Evolutionary conservation across 2,888 invertebrate genomes (phyloP).

Genomic region (Erebia epiphron): DNA sequence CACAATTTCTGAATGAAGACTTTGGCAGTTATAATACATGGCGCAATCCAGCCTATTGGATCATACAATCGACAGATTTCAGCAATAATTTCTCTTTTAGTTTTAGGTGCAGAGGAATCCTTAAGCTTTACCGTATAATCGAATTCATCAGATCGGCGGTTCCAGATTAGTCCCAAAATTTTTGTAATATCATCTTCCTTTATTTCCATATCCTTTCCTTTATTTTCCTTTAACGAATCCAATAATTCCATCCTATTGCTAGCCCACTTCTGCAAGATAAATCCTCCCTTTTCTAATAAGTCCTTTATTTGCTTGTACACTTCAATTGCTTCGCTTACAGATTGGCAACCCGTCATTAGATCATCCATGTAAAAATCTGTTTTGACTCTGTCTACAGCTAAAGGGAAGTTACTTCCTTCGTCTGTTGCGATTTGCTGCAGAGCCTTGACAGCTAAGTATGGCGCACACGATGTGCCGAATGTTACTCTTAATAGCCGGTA

Average conservation of each 20-base stretch:
- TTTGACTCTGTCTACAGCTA: neutral
- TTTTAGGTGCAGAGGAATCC: slow-evolving; percentile 36
- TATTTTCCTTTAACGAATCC: neutral
- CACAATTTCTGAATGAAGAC: slow-evolving; percentile 38
- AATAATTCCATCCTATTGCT: slow-evolving; percentile 39
- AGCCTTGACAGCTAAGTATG: slow-evolving; percentile 37
- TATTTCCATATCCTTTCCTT: slow-evolving; percentile 23
- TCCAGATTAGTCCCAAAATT: slow-evolving; percentile 46
- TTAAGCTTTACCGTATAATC: slow-evolving; percentile 42
- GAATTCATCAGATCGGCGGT: slow-evolving; percentile 42
- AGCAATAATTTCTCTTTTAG: slow-evolving; percentile 49
- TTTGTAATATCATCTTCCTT: slow-evolving; percentile 39
- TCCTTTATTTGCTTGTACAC: slow-evolving; percentile 21
- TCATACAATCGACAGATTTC: slow-evolving; percentile 36
- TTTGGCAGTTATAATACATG: slow-evolving; percentile 20
- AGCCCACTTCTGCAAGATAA: slow-evolving; percentile 43
- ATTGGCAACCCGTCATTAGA: too few species aligned
- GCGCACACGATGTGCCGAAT: slow-evolving; percentile 42
- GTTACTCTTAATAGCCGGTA: slow-evolving; percentile 26
- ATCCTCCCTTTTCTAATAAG: slow-evolving; percentile 44
- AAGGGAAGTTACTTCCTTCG: slow-evolving; percentile 19
- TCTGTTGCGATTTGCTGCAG: slow-evolving; percentile 36
- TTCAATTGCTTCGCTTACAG: too few species aligned
- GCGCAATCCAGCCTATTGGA: too few species aligned
- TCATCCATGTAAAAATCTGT: too few species aligned